Evolutionary conservation across 1,140 invertebrate species (phyloP), one percentile per base, ranked within the genome.

Genomic region (Ceratosolen fusciceps): DNA sequence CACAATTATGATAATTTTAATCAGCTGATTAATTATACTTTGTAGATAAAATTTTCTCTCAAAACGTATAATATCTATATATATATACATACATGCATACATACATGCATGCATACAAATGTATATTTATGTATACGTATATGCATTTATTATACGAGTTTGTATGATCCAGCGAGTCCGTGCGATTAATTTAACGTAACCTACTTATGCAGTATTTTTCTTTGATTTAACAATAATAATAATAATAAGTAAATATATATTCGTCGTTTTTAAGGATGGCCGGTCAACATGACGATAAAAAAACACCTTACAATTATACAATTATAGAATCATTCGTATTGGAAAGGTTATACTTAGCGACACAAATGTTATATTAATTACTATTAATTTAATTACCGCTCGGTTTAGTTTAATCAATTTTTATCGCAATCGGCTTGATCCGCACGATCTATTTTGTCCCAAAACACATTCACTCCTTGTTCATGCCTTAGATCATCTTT

Each of bases 341-440:
- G 19, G 16, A 77, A 43, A 73, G 12, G 21, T 54, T 73, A 73
- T 54, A 71, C 39, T 68, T 73, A 79, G 56, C 58, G 70, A 5
- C 47, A 79, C 24, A 54, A 52, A 67, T n/a, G n/a, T n/a, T n/a
- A 39, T 52, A 24, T 49, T 19, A 79, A 43, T 65, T 34, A 68
- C 14, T n/a, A 34, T 68, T 67, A 56, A 58, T 68, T 79, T 68
- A 58, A 31, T 67, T 67, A 54, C 19, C 74, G 62, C 78, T 58
- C 60, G 70, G 49, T 74, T 79, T 79, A 79, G 71, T 74, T 79
- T 68, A 29, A 68, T 79, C n/a, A 56, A 74, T 74, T 75, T 75
- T 52, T 21, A 60, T 75, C 71, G 78, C 78, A 76, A 80, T 80
- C 47, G 67, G 79, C 74, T 76, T 80, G 68, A 73, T 80, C 58